phyloP scores from a whole-genome alignment of 2,113 vertebrate species.

The Tauraco erythrolophus region DNA sequence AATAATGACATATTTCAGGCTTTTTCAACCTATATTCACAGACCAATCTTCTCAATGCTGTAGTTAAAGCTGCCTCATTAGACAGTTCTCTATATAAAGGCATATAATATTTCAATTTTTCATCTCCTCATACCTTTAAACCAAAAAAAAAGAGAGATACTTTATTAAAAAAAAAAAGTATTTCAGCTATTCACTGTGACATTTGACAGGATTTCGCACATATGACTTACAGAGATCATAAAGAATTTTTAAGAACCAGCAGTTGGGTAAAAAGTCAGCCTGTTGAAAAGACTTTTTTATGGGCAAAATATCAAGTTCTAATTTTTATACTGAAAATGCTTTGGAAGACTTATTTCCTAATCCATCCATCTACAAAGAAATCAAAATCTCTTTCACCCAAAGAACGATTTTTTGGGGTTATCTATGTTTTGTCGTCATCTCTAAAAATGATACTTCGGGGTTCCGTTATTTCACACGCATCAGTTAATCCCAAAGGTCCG shows the following conservation, averaged over 20 bases:
- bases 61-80: constrained; percentile 62
- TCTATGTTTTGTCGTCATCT: background rate
- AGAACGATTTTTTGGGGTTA: background rate
- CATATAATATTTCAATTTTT: background rate
- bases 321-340: background rate
- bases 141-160: background rate
- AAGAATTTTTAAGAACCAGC: constrained; percentile 10
- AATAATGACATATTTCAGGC: background rate
- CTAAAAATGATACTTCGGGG: background rate
- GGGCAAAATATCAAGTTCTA: background rate
- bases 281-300: background rate
- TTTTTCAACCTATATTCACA: constrained; percentile 21
- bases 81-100: constrained; percentile 36
- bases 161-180: background rate
- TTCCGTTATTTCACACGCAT: background rate
- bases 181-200: constrained; percentile 11
- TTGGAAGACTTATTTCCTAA: background rate
- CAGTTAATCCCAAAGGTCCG: background rate
- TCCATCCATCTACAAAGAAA: background rate
- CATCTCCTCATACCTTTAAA: background rate
- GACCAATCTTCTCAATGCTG: constrained; percentile 23
- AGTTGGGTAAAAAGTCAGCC: background rate
- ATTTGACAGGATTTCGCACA: background rate
- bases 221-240: background rate
- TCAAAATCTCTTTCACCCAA: background rate